Conservation (phyloP, 1,140 invertebrate species). For the Conus ventricosus region DNA sequence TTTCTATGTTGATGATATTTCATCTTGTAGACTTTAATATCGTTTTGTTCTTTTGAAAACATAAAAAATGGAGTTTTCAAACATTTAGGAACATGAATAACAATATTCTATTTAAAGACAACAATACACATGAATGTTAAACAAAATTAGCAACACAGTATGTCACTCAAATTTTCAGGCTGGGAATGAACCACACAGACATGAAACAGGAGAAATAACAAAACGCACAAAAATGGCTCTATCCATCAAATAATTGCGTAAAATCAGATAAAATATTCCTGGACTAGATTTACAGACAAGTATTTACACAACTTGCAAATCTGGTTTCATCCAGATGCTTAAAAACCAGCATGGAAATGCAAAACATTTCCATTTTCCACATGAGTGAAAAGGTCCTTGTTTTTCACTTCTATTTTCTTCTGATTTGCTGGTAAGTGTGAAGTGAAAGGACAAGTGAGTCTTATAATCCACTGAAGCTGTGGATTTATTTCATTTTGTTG, state of each 20-base stretch:
- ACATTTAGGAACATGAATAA: not conserved
- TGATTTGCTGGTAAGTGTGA: too few relatives aligned
- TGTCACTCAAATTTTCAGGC: not conserved
- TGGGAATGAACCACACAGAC: not conserved
- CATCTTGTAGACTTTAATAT: too few relatives aligned
- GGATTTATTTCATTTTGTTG: too few relatives aligned
- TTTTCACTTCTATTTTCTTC: too few relatives aligned
- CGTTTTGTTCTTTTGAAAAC: not conserved
- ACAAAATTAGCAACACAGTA: not conserved
- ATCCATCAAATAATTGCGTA: not conserved
- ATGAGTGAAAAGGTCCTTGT: too few relatives aligned
- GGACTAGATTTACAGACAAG: conserved; percentile 1
- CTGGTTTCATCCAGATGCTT: not conserved
- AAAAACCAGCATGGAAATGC: too few relatives aligned
- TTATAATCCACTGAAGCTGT: too few relatives aligned
- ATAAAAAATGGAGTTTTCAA: not conserved
- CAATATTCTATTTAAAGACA: not conserved
- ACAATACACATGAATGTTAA: not conserved
- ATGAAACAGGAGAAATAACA: not conserved
- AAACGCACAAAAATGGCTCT: not conserved
- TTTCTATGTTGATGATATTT: not conserved
- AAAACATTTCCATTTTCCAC: too few relatives aligned
- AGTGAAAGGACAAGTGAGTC: too few relatives aligned
- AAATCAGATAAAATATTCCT: not conserved
- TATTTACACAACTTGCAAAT: not conserved